Percentiles rank a stretch among this genome's conserved stretches.
phyloP scores from a whole-genome alignment of 2,797 vertebrate species.

The Mus caroli region DNA sequence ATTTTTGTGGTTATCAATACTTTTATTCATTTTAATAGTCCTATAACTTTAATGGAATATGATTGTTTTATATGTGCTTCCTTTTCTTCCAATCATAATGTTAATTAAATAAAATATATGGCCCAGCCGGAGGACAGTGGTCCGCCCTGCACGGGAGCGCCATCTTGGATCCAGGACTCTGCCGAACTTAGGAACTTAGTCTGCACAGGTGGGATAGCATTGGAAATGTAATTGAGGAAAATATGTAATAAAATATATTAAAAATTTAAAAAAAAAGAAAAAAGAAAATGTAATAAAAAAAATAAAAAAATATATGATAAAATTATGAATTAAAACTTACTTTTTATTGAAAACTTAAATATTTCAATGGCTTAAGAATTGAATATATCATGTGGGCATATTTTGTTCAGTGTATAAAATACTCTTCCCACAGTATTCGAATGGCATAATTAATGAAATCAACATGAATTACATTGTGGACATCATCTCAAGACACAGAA shows the following conservation, averaged over 20 bases:
- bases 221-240: too few species aligned
- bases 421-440: fast-evolving
- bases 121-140: too few species aligned
- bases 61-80: neutral
- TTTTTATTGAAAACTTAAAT: neutral
- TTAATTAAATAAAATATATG: neutral
- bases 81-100: neutral
- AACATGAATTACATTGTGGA: neutral
- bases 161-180: too few species aligned
- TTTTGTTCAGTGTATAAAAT: neutral
- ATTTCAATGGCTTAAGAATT: neutral
- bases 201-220: too few species aligned
- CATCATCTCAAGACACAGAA: neutral
- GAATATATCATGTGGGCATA: neutral
- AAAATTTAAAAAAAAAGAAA: too few species aligned
- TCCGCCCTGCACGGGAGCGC: too few species aligned
- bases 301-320: neutral
- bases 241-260: too few species aligned
- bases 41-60: neutral
- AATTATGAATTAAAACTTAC: neutral
- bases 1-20: neutral
- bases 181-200: too few species aligned
- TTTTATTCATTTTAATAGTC: neutral
- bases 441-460: neutral
- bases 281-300: too few species aligned